Base-by-base conservation (phyloP, 1,140 invertebrate genomes). In the Pachyrhynchus sulphureomaculatus region DNA sequence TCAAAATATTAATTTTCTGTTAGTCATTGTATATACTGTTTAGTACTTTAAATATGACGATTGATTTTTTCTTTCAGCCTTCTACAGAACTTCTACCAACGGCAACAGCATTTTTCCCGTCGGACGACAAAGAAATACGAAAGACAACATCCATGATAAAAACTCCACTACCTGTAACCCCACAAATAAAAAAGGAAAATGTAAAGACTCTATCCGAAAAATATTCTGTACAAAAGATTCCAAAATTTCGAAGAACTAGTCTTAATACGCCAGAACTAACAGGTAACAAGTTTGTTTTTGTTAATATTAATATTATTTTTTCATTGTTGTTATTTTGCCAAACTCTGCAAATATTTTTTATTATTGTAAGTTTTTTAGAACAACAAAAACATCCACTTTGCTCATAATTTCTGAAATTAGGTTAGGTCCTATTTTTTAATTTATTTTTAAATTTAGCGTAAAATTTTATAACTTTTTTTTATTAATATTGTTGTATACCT, bases 211-310 rank as follows among this genome's bases (percentile, higher is more conserved):
- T 74, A 64, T 69, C 72, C 26, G 62, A 75, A 64, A 76, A 76
- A 59, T 76, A 76, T 45, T 56, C 72, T 48, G 72, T 76, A 32
- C 66, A 54, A 48, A 71, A 67, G 26, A 76, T 76, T 47, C 75
- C 75, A 6, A 68, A 74, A 62, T 76, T 76, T 63, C 73, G 56
- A 65, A 66, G 53, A 62, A 70, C 68, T 36, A 67, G 56, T 47
- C 59, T 72, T 44, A 72, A 70, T 49, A 63, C 67, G 9, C 66
- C 66, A 26, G 37, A 17, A 24, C 21, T 54, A 10, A 55, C 34
- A 29, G 32, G 47, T 48, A 51, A 29, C 0, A 17, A n/a, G n/a
- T n/a, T n/a, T n/a, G n/a, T n/a, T n/a, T n/a, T 9, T 42, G 17
- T 13, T 9, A n/a, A 42, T 42, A 1, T 1, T n/a, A 42, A 42